Evolutionary conservation across 2,888 invertebrate species (phyloP).

Genomic region (Spodoptera picta): DNA sequence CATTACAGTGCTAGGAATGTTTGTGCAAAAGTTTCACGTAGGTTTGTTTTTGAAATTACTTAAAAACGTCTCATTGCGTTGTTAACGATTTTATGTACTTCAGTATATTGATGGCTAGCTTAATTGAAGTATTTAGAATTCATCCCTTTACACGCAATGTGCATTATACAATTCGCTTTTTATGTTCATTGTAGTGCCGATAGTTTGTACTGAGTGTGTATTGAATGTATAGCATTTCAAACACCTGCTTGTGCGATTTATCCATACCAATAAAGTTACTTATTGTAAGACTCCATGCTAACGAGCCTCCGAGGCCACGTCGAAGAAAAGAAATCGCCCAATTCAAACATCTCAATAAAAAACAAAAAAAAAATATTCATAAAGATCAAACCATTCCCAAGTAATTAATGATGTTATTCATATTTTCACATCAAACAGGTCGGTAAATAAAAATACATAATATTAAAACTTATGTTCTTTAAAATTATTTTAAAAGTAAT

Average conservation of each 20-base stretch:
- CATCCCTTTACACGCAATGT: slow-evolving; percentile 27
- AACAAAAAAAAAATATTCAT: slow-evolving; percentile 37
- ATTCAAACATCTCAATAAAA: slow-evolving; percentile 44
- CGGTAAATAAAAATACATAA: slow-evolving; percentile 46
- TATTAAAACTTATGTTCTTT: slow-evolving; percentile 50
- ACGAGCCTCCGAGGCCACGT: slow-evolving; percentile 37
- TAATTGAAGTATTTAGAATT: slow-evolving; percentile 1
- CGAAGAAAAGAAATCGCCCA: slow-evolving; percentile 37
- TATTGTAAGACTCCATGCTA: slow-evolving; percentile 40
- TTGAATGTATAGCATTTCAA: slow-evolving; percentile 25
- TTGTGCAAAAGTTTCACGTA: slow-evolving; percentile 1
- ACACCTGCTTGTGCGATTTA: slow-evolving; percentile 44
- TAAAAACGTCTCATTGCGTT: slow-evolving; percentile 17
- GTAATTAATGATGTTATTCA: slow-evolving; percentile 51
- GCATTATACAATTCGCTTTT: slow-evolving; percentile 34
- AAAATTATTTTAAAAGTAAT: slow-evolving; percentile 54
- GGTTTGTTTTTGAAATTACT: slow-evolving; percentile 26
- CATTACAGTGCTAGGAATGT: slow-evolving; percentile 1
- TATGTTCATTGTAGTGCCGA: slow-evolving; percentile 34
- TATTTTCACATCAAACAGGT: slow-evolving; percentile 57
- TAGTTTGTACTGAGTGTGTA: slow-evolving; percentile 28
- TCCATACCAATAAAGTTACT: slow-evolving; percentile 27
- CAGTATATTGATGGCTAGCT: no score
- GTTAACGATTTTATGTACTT: slow-evolving; percentile 18
- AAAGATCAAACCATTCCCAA: slow-evolving; percentile 49